Percentiles rank a stretch among this genome's conserved stretches.
These are phyloP conservation scores for Etheostoma spectabile DNA, from an alignment of 2,113 vertebrate species.

Conservation along the genomic window DNA sequence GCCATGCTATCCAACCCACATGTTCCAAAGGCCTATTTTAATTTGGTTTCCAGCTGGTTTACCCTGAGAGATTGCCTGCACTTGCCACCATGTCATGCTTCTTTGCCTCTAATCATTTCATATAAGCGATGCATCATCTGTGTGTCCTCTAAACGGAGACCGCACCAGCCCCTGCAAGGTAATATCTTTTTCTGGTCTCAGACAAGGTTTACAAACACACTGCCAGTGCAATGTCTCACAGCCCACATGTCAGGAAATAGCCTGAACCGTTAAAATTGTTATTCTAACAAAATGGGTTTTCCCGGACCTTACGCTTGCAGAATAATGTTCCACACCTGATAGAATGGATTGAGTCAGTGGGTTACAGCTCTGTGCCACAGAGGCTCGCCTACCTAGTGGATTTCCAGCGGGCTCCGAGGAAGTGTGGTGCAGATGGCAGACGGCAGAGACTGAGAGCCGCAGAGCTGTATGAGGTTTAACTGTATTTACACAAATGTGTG, in stretches of 20 bases:
- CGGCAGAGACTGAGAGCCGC: not conserved
- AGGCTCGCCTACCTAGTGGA: not conserved
- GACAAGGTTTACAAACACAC: slow-evolving; percentile 71
- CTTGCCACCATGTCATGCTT: slow-evolving; percentile 67
- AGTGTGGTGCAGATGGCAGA: not conserved
- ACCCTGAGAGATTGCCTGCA: slow-evolving; percentile 69
- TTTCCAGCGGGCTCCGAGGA: slow-evolving; percentile 15
- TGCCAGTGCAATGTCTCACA: slow-evolving; percentile 42
- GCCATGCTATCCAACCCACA: slow-evolving; percentile 49
- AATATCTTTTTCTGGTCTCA: slow-evolving; percentile 72
- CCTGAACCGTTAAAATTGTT: slow-evolving; percentile 52
- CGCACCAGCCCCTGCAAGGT: slow-evolving; percentile 41
- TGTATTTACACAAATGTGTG: not conserved
- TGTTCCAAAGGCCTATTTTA: slow-evolving; percentile 65
- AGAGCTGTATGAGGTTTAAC: not conserved
- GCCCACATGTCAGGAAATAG: slow-evolving; percentile 38
- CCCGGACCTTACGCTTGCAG: slow-evolving; percentile 35
- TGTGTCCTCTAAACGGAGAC: slow-evolving; percentile 68
- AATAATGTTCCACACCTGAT: slow-evolving; percentile 46
- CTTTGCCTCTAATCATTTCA: slow-evolving; percentile 77
- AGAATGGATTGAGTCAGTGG: slow-evolving; percentile 43
- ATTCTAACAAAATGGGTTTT: slow-evolving; percentile 55
- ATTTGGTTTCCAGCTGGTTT: slow-evolving; percentile 80
- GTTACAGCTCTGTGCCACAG: slow-evolving; percentile 23
- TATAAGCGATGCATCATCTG: slow-evolving; percentile 76